Percentiles rank a stretch among this genome's conserved stretches.
phyloP scores from a whole-genome alignment of 2,797 vertebrate species.

The Poeciliopsis turneri region DNA sequence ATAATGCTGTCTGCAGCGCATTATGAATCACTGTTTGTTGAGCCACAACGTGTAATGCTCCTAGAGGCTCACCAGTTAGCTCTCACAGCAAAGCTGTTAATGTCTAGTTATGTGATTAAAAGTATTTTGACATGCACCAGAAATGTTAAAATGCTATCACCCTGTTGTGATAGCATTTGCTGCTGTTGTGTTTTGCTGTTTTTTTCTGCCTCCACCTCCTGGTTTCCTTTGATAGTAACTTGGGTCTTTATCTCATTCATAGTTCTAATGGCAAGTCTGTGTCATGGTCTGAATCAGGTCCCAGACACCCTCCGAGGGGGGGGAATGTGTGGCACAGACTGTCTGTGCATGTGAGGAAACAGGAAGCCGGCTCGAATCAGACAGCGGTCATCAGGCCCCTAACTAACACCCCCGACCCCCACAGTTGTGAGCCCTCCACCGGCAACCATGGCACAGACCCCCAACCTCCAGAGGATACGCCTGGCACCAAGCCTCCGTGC shows the following conservation, averaged over 20 bases:
- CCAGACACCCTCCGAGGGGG: slow-evolving; percentile 94
- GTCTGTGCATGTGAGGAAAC: slow-evolving; percentile 99
- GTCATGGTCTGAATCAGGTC: slow-evolving; percentile 99
- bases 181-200: slow-evolving; percentile 61
- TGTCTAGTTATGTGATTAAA: slow-evolving; percentile 43
- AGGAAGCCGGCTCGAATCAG: slow-evolving; percentile 97
- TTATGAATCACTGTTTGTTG: slow-evolving; percentile 74
- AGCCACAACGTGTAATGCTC: slow-evolving; percentile 39
- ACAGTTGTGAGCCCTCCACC: slow-evolving; percentile 77
- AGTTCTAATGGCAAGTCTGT: slow-evolving; percentile 99
- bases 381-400: slow-evolving; percentile 99
- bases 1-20: slow-evolving; percentile 78
- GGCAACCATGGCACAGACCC: slow-evolving; percentile 87
- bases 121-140: slow-evolving; percentile 71
- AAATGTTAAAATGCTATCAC: slow-evolving; percentile 76
- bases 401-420: slow-evolving; percentile 91
- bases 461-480: slow-evolving; percentile 87
- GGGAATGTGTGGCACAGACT: slow-evolving; percentile 99
- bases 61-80: slow-evolving; percentile 33
- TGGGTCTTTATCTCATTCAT: slow-evolving; percentile 96
- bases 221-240: slow-evolving; percentile 83
- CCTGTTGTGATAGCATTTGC: slow-evolving; percentile 63
- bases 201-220: slow-evolving; percentile 55
- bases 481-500: slow-evolving; percentile 89
- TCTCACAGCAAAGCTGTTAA: slow-evolving; percentile 43